Evolutionary conservation across 2,888 invertebrate genomes (phyloP), one percentile per base, ranked within the genome.

Genomic region (Rhabditophanes sp.): DNA sequence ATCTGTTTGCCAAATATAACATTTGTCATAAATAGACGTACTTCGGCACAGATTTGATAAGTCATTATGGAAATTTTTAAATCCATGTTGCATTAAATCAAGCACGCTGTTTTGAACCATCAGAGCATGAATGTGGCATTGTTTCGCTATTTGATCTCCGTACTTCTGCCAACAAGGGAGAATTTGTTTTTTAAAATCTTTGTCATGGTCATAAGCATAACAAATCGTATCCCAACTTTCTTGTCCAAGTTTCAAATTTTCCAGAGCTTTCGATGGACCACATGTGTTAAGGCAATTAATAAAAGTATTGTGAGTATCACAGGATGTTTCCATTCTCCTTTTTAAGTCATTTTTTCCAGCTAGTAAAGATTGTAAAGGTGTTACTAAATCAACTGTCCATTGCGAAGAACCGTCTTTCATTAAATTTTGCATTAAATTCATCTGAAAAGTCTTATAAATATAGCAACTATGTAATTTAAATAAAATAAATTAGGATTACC

Each of bases 371-470:
- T 53, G 53, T 12, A 54, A 39, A 18, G 54, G 54, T 7, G 54
- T 54, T 6, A 50, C 46, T 44, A 54, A 48, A 34, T 53, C 49
- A 15, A 50, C 33, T 3, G 46, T 41, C 51, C 51, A 51, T 28
- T 53, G 48, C 9, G 33, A 18, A 11, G 44, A 35, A 16, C 27
- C 32, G 16, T 50, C 50, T n/a, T 43, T 40, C 42, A 53, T 39
- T 14, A 48, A 40, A 6, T 36, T 35, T 27, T 54, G 54, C 54
- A 54, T 54, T 24, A 45, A 46, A 29, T 54, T 49, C 46, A 54
- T 46, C 54, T 54, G 27, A 26, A 53, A 45, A 7, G 19, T n/a
- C n/a, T n/a, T n/a, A n/a, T n/a, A n/a, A n/a, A n/a, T n/a, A n/a
- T n/a, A n/a, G n/a, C n/a, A n/a, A n/a, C n/a, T n/a, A n/a, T n/a